Conservation (phyloP, 2,888 invertebrate species). For the Philaethria dido region DNA sequence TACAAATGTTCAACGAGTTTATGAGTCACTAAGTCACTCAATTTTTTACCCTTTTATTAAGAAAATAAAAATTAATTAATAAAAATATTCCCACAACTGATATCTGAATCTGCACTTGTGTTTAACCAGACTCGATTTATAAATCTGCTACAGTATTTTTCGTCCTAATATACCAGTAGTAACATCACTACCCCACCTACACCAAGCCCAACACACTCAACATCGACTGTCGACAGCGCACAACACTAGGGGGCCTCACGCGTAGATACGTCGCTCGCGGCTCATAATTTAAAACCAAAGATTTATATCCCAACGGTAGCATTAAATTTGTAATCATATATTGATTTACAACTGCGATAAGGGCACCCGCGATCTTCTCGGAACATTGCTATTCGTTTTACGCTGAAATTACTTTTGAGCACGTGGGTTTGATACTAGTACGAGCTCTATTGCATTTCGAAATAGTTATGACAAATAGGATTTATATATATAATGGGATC, state of each 20-base stretch:
- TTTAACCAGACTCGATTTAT: too few species aligned
- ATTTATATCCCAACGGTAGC: constrained; percentile 83
- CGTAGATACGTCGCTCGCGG: constrained; percentile 76
- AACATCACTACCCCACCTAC: constrained; percentile 47
- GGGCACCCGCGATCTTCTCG: constrained; percentile 73
- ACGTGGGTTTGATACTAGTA: constrained; percentile 51
- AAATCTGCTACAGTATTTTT: too few species aligned
- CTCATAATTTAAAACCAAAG: constrained; percentile 82
- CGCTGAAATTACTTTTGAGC: constrained; percentile 67
- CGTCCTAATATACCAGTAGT: neutral
- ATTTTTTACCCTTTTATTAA: too few species aligned
- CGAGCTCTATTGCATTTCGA: constrained; percentile 35
- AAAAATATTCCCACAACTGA: too few species aligned
- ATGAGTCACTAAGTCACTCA: too few species aligned
- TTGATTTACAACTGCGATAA: constrained; percentile 82
- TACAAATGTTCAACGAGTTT: too few species aligned
- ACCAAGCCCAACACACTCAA: constrained; percentile 34
- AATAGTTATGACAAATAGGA: constrained; percentile 36
- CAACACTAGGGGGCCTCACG: constrained; percentile 82
- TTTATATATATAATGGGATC: constrained; percentile 4
- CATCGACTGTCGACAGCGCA: constrained; percentile 69
- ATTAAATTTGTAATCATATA: constrained; percentile 84
- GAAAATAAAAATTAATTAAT: too few species aligned
- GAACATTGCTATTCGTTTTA: constrained; percentile 56
- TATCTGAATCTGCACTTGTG: too few species aligned